Evolutionary conservation across 2,113 vertebrate genomes (phyloP).

Genomic region (Ondatra zibethicus): DNA sequence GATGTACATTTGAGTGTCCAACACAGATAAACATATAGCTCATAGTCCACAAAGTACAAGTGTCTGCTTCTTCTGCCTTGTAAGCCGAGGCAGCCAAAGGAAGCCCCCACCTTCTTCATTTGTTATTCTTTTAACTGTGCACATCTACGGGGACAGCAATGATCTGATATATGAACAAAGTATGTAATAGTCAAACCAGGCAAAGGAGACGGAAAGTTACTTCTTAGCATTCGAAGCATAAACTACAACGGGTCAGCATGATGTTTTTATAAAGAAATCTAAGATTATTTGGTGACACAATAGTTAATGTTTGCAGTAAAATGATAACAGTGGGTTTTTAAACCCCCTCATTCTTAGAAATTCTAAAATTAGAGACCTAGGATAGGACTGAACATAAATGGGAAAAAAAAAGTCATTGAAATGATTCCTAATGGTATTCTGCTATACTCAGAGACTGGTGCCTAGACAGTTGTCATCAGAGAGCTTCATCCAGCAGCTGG

Average conservation of each 20-base stretch:
- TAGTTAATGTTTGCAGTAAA: slow-evolving; percentile 32
- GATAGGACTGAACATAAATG: neutral
- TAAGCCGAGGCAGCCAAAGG: neutral
- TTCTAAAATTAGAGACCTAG: neutral
- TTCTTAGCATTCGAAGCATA: neutral
- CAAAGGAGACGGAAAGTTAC: neutral
- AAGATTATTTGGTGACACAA: neutral
- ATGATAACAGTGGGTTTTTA: neutral
- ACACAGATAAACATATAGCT: neutral
- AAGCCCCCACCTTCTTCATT: neutral
- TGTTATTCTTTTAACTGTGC: neutral
- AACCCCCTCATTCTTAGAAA: neutral
- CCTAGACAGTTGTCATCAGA: neutral
- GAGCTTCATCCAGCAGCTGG: neutral
- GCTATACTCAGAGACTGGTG: neutral
- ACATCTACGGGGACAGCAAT: neutral
- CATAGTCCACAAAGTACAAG: neutral
- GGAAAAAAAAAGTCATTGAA: neutral
- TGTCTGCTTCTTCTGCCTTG: neutral
- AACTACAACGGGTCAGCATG: neutral
- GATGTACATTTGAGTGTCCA: neutral
- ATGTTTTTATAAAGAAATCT: neutral
- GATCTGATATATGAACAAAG: neutral
- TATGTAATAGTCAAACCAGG: neutral
- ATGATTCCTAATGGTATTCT: neutral